Base-by-base conservation (phyloP, 2,888 invertebrate species). In the Therioaphis trifolii region DNA sequence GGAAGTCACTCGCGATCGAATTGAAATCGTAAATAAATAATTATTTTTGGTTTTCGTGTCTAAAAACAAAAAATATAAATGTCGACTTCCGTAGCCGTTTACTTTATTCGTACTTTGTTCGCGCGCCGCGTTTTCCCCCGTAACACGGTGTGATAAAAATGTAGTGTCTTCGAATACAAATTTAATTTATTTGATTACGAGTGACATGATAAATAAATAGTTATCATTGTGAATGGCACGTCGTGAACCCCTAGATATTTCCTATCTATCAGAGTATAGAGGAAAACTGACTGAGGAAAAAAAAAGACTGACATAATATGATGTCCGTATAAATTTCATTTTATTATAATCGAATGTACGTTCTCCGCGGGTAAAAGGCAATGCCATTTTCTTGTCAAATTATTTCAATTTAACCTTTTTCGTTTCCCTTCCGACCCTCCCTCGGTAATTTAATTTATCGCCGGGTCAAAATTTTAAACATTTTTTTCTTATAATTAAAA, bases 391-490 rank as follows among this genome's bases (percentile, higher is more conserved):
- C 49, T 49, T 29, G 49, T 66, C 66, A 46, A 75, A 75, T 75
- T 75, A 75, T 58, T 58, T 58, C n/a, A 61, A 84, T 85, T 84
- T 84, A 24, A 58, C 69, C 35, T 35, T 68, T 35, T 52, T 7
- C 21, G 15, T 79, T 72, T 35, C 18, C n/a, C n/a, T n/a, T n/a
- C n/a, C n/a, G n/a, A n/a, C n/a, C n/a, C n/a, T n/a, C n/a, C n/a
- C n/a, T n/a, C 15, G 61, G 35, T 21, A 40, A 58, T 79, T 29
- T 52, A 35, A 84, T 84, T 80, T 77, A 21, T 49, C 21, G 21
- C 21, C 15, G 15, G 21, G 29, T 49, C 11, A 35, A 49, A n/a
- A 72, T 29, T 49, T 72, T 29, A 12, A 24, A 49, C 49, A 49
- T 29, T 29, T 35, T 35, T 55, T 55, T 55, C 24, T 74, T 35